Percentiles rank a stretch among this genome's conserved stretches.
Evolutionary conservation across 2,797 vertebrate genomes (phyloP).

Genomic region (Squalus acanthias): DNA sequence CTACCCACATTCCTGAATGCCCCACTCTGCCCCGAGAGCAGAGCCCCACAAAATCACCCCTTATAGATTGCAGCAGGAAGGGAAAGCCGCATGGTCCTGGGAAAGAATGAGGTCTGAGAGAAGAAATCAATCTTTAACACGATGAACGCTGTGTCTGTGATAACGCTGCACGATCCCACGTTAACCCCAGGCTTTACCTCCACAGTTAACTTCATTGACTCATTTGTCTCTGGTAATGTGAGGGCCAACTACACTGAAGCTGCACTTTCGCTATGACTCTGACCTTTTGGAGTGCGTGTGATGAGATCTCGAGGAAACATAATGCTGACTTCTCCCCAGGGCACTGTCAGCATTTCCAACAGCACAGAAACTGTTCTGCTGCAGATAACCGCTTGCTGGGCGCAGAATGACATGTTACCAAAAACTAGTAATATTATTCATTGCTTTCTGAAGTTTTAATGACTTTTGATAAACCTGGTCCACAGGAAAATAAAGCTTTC

Average conservation of each 20-base stretch:
- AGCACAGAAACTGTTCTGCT: not conserved
- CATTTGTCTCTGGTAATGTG: not conserved
- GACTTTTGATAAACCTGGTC: not conserved
- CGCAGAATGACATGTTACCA: not conserved
- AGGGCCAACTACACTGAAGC: not conserved
- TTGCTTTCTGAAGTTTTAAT: conserved; percentile 34
- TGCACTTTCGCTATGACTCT: not conserved
- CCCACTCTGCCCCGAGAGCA: not conserved
- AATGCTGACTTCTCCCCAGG: not conserved
- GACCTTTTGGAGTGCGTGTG: not conserved
- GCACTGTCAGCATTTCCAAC: not conserved
- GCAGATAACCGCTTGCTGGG: conserved; percentile 16
- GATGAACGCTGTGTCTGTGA: not conserved
- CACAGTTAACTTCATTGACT: not conserved
- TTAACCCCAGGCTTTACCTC: not conserved
- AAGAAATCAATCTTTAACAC: not conserved
- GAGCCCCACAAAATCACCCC: not conserved
- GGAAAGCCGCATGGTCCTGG: not conserved
- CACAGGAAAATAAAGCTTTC: not conserved
- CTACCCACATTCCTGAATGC: not conserved
- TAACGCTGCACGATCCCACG: not conserved
- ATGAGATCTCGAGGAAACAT: conserved; percentile 15
- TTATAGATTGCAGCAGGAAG: not conserved
- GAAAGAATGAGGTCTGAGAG: not conserved
- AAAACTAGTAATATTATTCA: conserved; percentile 22